Base-by-base conservation (phyloP, 2,113 vertebrate species). In the Protomyctophum bolini region DNA sequence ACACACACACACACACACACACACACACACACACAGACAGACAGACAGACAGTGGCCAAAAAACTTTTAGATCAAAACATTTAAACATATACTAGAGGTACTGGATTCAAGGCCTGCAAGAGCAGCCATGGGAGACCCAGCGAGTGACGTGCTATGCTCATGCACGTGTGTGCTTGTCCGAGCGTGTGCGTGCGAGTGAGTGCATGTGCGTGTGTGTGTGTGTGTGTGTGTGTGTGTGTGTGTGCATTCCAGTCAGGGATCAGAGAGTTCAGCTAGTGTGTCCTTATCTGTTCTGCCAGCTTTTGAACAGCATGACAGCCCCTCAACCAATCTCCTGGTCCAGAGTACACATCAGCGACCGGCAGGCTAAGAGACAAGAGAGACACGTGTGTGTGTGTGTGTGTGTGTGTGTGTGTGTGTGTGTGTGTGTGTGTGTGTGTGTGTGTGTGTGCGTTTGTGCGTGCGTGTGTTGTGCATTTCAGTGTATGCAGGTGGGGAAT, bases 221-320 rank as follows among this genome's bases (percentile, higher is more conserved):
- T 10, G 52, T 12, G 52, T 55, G 52, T 7, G 52, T 55, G 52
- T 12, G 52, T 11, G 52, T 55, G 10, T 11, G 52, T 11, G 52
- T 1, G 52, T 6, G 11, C 14, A 14, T 10, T 11, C 2, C 41
- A 61, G 58, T 61, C 58, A 61, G 10, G 14, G 41, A 61, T 61
- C 58, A 41, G 12, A 46, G 14, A 21, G 58, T 11, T 10, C 29
- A 61, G 57, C 58, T 61, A 41, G 29, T 33, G 29, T 61, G 33
- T 14, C 10, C 59, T 62, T 12, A 15, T 62, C 11, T 8, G 11
- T 33, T 62, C 6, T 46, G 59, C 59, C 59, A 47, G 47, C 10
- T n/a, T 62, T 62, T 62, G 45, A 48, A 62, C 45, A 47, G 33
- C 59, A 47, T 47, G 33, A 62, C 59, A 46, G 41, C 59, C 10